These are phyloP conservation scores for Incurvaria masculella DNA, from an alignment of 2,888 invertebrate genomes.

Conservation along the genomic window DNA sequence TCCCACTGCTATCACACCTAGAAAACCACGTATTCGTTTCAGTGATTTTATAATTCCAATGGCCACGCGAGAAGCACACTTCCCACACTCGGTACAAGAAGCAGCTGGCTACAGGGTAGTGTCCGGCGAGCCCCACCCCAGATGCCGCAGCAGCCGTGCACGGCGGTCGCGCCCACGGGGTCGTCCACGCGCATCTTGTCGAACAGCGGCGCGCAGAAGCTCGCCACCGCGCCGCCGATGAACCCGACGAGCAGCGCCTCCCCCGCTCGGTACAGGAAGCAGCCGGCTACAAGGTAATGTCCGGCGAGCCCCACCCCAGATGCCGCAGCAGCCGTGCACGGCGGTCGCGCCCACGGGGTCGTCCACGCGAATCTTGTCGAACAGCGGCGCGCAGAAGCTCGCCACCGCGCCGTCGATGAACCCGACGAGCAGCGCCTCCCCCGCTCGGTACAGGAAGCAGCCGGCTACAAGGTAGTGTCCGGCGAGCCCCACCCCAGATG, in stretches of 20 bases:
- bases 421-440: constrained; percentile 85
- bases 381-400: constrained; percentile 66
- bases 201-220: constrained; percentile 68
- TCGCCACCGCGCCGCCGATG: constrained; percentile 73
- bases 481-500: constrained; percentile 74
- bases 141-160: constrained; percentile 77
- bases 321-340: constrained; percentile 78
- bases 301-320: too few relatives aligned
- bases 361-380: constrained; percentile 77
- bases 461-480: too few relatives aligned
- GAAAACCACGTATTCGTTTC: constrained; percentile 29
- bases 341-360: constrained; percentile 91
- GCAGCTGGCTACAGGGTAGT: too few relatives aligned
- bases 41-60: too few relatives aligned
- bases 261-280: constrained; percentile 84
- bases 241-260: constrained; percentile 80
- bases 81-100: too few relatives aligned
- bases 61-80: too few relatives aligned
- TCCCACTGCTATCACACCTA: constrained; percentile 85
- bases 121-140: too few relatives aligned
- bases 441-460: constrained; percentile 80
- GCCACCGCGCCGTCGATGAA: constrained; percentile 73
- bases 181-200: constrained; percentile 80
- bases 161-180: constrained; percentile 88
- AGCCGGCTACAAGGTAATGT: too few relatives aligned